phyloP scores from a whole-genome alignment of 1,140 invertebrate species.

The Amyelois transitella region DNA sequence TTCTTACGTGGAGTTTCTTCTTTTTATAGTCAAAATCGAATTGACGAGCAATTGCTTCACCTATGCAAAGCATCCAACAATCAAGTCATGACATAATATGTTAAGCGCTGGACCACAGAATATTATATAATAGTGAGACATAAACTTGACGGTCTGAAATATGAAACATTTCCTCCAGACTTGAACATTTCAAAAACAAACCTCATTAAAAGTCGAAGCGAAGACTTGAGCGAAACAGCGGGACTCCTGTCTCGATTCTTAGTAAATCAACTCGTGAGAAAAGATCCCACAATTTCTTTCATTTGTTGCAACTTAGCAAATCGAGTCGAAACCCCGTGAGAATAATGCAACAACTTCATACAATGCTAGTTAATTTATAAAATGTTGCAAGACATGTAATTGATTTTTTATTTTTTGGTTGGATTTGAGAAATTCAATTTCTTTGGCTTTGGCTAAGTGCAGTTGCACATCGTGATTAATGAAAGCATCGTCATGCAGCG shows the following conservation, averaged over 20 bases:
- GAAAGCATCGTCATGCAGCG: neutral
- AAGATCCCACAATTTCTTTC: slow-evolving; percentile 36
- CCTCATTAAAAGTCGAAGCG: slow-evolving; percentile 35
- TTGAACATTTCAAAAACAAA: neutral
- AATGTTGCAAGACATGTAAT: neutral
- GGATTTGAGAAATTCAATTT: neutral
- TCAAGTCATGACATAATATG: too few species aligned
- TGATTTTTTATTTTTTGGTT: neutral
- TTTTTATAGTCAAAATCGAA: too few species aligned
- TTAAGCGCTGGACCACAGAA: too few species aligned
- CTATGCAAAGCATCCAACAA: too few species aligned
- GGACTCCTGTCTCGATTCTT: slow-evolving; percentile 25
- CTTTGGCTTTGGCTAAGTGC: neutral
- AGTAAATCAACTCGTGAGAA: slow-evolving; percentile 31
- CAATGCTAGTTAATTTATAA: slow-evolving; percentile 4
- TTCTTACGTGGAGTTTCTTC: too few species aligned
- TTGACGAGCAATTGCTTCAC: too few species aligned
- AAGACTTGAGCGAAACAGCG: slow-evolving; percentile 39
- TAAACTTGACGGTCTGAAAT: neutral
- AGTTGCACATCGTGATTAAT: neutral
- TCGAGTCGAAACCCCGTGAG: slow-evolving; percentile 29
- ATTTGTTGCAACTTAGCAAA: slow-evolving; percentile 21
- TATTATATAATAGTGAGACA: too few species aligned
- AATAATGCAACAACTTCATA: slow-evolving; percentile 20
- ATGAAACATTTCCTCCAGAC: too few species aligned